A percentile compares a stretch with the other conserved stretches of the same genome.
These are phyloP conservation scores for Tenualosa ilisha DNA, from an alignment of 2,797 vertebrate genomes.

Conservation along the genomic window DNA sequence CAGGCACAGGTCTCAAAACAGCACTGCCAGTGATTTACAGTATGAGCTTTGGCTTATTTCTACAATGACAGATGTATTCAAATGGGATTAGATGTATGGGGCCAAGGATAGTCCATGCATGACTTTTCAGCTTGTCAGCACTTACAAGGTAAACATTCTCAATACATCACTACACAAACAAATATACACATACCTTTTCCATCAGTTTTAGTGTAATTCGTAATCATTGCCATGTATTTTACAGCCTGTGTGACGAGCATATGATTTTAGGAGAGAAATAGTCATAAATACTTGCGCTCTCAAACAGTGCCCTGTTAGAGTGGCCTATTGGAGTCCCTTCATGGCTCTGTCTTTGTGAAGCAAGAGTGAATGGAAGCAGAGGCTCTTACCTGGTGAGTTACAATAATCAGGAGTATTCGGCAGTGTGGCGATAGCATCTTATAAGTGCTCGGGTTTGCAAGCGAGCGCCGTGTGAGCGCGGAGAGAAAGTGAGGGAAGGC, in stretches of 20 bases:
- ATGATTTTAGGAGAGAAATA: background rate
- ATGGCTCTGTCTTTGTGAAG: background rate
- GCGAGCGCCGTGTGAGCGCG: conserved; percentile 53
- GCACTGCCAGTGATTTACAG: too few species aligned
- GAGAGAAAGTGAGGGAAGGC: conserved; percentile 38
- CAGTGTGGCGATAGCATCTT: conserved; percentile 82
- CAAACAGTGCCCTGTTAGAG: background rate
- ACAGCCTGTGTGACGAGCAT: background rate
- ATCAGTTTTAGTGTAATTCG: background rate
- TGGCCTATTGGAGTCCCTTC: background rate
- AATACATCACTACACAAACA: background rate
- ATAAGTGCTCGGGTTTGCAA: conserved; percentile 55
- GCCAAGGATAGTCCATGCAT: background rate
- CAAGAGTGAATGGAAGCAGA: conserved; percentile 26
- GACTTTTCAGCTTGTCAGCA: background rate
- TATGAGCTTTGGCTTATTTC: background rate
- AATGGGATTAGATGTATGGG: background rate
- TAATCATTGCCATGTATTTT: background rate
- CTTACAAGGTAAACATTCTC: background rate
- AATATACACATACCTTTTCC: background rate
- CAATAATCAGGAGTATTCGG: conserved; percentile 74
- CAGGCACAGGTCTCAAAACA: background rate
- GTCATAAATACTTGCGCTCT: background rate
- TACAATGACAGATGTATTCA: background rate
- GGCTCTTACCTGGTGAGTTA: conserved; percentile 82